Conservation (phyloP, 2,113 vertebrate genomes). For the Rhinolophus sinicus region DNA sequence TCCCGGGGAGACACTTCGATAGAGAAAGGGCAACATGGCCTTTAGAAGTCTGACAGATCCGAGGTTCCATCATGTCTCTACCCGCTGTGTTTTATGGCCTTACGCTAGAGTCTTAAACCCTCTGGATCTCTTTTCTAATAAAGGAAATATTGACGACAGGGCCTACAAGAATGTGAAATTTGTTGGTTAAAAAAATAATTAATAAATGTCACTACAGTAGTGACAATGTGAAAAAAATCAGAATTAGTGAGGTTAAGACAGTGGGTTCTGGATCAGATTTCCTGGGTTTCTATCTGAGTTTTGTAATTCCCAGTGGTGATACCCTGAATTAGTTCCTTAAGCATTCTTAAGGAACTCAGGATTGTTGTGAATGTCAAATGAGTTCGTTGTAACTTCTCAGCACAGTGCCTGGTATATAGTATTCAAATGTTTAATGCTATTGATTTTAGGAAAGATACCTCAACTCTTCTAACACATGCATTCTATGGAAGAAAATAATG, state of each 20-base stretch:
- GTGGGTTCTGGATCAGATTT: background rate
- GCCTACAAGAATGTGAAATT: background rate
- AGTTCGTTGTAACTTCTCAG: background rate
- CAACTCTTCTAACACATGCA: background rate
- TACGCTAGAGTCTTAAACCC: background rate
- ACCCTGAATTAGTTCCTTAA: background rate
- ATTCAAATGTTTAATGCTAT: background rate
- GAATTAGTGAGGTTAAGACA: background rate
- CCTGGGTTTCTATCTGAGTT: background rate
- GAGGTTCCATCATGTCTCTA: background rate
- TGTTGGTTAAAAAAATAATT: background rate
- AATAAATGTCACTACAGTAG: background rate
- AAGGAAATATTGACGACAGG: background rate
- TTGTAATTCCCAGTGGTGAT: background rate
- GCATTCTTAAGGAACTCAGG: background rate
- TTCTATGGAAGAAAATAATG: background rate
- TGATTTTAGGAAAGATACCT: background rate
- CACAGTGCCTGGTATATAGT: background rate
- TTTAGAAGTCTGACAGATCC: background rate
- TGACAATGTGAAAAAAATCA: background rate
- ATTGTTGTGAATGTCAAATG: background rate
- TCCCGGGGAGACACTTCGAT: background rate
- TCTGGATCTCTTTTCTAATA: background rate
- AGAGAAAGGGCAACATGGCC: background rate
- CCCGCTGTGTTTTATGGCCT: background rate